Conservation (phyloP, 2,888 invertebrate genomes). For the Hemithea aestivaria region DNA sequence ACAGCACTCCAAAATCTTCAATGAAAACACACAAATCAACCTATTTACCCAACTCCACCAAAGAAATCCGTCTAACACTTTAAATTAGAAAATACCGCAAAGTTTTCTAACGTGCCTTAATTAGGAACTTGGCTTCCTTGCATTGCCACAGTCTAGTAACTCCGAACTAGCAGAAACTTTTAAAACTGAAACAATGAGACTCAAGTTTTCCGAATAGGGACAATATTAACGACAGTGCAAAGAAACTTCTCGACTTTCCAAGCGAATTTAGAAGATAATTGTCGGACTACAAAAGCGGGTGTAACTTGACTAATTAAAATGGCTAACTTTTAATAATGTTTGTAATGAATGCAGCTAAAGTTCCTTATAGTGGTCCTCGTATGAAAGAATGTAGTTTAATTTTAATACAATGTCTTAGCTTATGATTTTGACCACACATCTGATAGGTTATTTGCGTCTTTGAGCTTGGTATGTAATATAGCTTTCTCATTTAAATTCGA, state of each 20-base stretch:
- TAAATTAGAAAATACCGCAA: conserved; percentile 8
- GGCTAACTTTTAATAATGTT: not conserved
- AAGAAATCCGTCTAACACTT: conserved; percentile 1
- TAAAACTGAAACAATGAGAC: conserved; percentile 25
- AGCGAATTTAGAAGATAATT: conserved; percentile 2
- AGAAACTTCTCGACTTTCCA: conserved; percentile 4
- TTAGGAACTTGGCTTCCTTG: conserved; percentile 34
- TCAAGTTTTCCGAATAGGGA: conserved; percentile 12
- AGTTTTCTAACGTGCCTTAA: conserved; percentile 23
- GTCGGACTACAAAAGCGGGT: not conserved
- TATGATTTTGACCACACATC: no score
- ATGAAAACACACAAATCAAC: not conserved
- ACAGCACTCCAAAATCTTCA: not conserved
- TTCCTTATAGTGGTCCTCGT: no score
- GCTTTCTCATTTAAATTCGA: no score
- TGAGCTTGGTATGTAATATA: no score
- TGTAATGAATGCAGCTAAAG: no score
- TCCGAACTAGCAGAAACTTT: conserved; percentile 13
- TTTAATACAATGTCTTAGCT: no score
- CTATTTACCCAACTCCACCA: not conserved
- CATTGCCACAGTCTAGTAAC: conserved; percentile 25
- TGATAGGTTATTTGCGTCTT: no score
- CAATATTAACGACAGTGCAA: conserved; percentile 18
- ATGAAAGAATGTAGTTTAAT: no score
- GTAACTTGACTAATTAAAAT: not conserved